Base-by-base conservation (phyloP, 2,797 vertebrate species). In the Sardinella longiceps region DNA sequence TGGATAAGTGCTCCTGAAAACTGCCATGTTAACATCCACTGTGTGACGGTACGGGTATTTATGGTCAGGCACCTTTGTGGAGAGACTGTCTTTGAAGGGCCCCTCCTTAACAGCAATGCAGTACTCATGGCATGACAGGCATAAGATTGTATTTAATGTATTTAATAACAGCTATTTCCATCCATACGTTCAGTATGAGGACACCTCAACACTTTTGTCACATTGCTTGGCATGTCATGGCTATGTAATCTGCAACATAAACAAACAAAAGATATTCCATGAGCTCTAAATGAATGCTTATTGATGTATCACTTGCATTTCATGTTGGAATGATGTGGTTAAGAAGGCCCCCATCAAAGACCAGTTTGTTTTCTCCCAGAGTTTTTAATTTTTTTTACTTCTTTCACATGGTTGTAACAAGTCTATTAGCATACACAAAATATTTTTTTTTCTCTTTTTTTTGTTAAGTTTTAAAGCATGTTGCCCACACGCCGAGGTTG, bases 401-500 rank as follows among this genome's bases (percentile, higher is more conserved):
- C 46, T 84, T 81, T 83, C 56, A 81, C 86, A 82, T 85, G 87
- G 91, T 84, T 87, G 89, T 89, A 82, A 46, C 45, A 88, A 91
- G 5, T 84, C 92, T 87, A 83, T 86, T 92, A 91, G 63, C 12
- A 70, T 12, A 83, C 81, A 66, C 20, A 74, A 60, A 85, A 85
- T 84, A 87, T n/a, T n/a, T n/a, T 81, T 48, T 48, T 48, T 10
- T 88, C 80, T 87, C 80, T 84, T 83, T 80, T 39, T 28, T 28
- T 84, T 48, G 58, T 92, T 87, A 88, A 30, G 91, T 89, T 91
- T 85, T 82, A 92, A 93, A 94, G 95, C 94, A 95, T 96, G 95
- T 96, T 70, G 94, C 95, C 94, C 93, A 92, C 89, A 93, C 95
- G 91, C 93, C 94, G 92, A 93, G 93, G 92, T 95, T 93, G 93